Evolutionary conservation across 2,113 vertebrate genomes (phyloP).

Genomic region (Tautogolabrus adspersus): DNA sequence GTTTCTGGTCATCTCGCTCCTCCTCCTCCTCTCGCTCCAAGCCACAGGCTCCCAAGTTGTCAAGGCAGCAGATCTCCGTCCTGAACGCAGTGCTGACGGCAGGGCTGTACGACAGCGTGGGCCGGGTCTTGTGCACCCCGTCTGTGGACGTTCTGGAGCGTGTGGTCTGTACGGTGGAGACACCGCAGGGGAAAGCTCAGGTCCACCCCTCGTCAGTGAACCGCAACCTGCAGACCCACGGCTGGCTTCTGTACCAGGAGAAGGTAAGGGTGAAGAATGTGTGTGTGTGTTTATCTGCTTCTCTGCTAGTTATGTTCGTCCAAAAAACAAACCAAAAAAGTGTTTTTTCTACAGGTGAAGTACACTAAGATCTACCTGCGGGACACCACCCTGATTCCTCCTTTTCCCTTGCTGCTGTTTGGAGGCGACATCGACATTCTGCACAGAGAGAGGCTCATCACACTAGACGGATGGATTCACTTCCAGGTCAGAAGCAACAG

Average conservation of each 20-base stretch:
- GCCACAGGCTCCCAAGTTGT: conserved; percentile 52
- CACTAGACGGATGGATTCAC: conserved; percentile 95
- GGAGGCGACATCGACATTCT: conserved; percentile 97
- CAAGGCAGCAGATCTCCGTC: conserved; percentile 86
- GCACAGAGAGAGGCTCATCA: conserved; percentile 92
- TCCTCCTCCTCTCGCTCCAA: conserved; percentile 42
- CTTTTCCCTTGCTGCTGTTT: conserved; percentile 95
- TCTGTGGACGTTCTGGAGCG: conserved; percentile 93
- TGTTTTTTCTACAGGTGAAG: conserved; percentile 85
- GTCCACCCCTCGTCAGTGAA: conserved; percentile 97
- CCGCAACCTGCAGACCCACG: conserved; percentile 90
- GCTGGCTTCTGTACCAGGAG: conserved; percentile 97
- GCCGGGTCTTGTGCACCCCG: conserved; percentile 87
- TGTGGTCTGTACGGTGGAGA: conserved; percentile 90
- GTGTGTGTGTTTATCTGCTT: not conserved
- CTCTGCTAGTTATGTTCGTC: not conserved
- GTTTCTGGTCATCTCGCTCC: conserved; percentile 83
- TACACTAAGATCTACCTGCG: conserved; percentile 93
- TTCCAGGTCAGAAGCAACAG: conserved; percentile 88
- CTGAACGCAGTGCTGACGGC: conserved; percentile 93
- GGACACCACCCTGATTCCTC: conserved; percentile 92
- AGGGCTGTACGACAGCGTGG: conserved; percentile 94
- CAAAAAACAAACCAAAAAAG: not conserved
- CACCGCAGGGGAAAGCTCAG: conserved; percentile 93
- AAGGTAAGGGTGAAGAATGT: conserved; percentile 83